Base-by-base conservation (phyloP, 2,888 invertebrate genomes). In the Apamea sordens region DNA sequence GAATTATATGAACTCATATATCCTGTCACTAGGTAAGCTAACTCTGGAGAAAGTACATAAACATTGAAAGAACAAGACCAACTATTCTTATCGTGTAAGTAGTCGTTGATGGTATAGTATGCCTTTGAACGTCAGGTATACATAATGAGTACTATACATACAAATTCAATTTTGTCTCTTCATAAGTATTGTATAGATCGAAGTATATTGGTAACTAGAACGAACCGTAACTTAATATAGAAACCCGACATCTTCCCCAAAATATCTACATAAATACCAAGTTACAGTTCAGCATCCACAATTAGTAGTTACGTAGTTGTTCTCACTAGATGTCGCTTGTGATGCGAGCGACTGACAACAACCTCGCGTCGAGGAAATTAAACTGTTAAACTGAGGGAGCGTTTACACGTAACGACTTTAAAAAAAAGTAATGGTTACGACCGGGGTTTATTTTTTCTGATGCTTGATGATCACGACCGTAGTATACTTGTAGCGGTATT, bases 331-430 rank as follows among this genome's bases (percentile, higher is more conserved):
- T 84, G 82, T 68, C 85, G 75, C 77, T 6, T 47, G 64, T 89
- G 82, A 75, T 71, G 74, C 77, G 72, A 82, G 13, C 65, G 68
- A 78, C 70, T 76, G 80, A 79, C 88, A 76, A 70, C 76, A 53
- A 64, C 82, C 71, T 77, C 72, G 76, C 73, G 65, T 50, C 72
- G 67, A 83, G 88, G 89, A 88, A 89, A 88, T 88, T 88, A 88
- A 89, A 83, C 86, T 85, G 86, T 83, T 87, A 79, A 53, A 71
- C 32, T 28, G 56, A 0, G 13, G 24, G 24, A 11, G 0, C 13
- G 6, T 87, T 89, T 85, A 85, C 18, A 82, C 13, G 13, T 3
- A 4, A 79, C 87, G 87, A 68, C 10, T 47, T 73, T 56, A 24
- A 15, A 36, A 50, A 50, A n/a, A 61, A 24, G 8, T 28, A 4